Conservation (phyloP, 1,140 invertebrate genomes). For the Piezodorus guildinii region DNA sequence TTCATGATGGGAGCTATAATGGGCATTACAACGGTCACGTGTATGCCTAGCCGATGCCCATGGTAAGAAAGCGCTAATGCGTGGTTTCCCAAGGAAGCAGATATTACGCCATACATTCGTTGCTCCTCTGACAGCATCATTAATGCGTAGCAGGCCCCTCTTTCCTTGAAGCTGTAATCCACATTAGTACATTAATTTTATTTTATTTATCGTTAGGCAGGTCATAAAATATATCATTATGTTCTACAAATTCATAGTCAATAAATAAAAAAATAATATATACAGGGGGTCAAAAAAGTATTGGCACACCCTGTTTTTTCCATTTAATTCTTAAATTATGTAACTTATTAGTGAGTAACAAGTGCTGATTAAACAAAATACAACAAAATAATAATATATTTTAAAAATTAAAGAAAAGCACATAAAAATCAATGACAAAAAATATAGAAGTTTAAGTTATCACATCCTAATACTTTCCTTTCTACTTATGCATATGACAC, state of each 20-base stretch:
- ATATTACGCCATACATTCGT: constrained; percentile 68
- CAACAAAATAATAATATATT: too few relatives aligned
- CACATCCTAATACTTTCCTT: too few relatives aligned
- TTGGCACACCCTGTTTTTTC: too few relatives aligned
- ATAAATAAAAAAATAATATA: too few relatives aligned
- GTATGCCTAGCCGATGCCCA: constrained; percentile 63
- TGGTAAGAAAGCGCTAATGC: constrained; percentile 81
- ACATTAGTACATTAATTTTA: neutral
- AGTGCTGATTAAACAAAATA: neutral
- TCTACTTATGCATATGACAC: too few relatives aligned
- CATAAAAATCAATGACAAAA: too few relatives aligned
- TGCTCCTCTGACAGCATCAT: constrained; percentile 60
- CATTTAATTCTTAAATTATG: too few relatives aligned
- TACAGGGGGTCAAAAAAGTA: too few relatives aligned
- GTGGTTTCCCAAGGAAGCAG: constrained; percentile 87
- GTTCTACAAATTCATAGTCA: too few relatives aligned
- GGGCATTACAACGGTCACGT: constrained; percentile 90
- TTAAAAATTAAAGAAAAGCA: too few relatives aligned
- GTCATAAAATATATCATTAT: neutral
- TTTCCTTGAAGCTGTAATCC: constrained; percentile 71
- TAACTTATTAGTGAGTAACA: constrained; percentile 11
- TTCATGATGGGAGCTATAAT: constrained; percentile 87
- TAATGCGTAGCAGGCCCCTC: constrained; percentile 78
- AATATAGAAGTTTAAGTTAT: too few relatives aligned
- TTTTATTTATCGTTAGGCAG: too few relatives aligned